phyloP scores from a whole-genome alignment of 2,888 invertebrate species.

The Andrena bicolor region DNA sequence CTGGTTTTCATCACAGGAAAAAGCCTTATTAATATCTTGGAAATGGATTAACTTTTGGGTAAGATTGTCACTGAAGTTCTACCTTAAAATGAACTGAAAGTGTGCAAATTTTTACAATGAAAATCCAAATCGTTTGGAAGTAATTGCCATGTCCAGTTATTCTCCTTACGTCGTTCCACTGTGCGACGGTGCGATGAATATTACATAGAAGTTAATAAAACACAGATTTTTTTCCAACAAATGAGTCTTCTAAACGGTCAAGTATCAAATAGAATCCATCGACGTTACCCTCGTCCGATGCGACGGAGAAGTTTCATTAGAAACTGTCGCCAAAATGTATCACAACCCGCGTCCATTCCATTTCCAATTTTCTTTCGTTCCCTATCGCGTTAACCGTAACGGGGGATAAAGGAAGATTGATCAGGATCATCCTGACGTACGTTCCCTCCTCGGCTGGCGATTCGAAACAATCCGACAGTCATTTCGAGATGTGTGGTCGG shows the following conservation, averaged over 20 bases:
- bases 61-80: no score
- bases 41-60: no score
- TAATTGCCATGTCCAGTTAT: no score
- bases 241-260: no score
- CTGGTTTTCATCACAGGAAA: no score
- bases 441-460: constrained; percentile 25
- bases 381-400: constrained; percentile 15
- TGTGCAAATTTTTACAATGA: no score
- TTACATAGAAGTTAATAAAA: not conserved
- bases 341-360: not conserved
- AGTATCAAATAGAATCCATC: no score
- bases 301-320: constrained; percentile 16
- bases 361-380: constrained; percentile 28
- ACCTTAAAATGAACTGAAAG: no score
- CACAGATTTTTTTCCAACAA: not conserved
- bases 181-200: not conserved
- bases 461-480: constrained; percentile 41
- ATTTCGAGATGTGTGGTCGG: constrained; percentile 26
- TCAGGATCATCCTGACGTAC: constrained; percentile 13
- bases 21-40: no score
- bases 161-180: no score
- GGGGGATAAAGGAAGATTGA: constrained; percentile 41
- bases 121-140: no score
- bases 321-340: constrained; percentile 1
- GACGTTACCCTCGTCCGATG: no score